phyloP scores from a whole-genome alignment of 2,113 vertebrate genomes.

The Chloebia gouldiae region DNA sequence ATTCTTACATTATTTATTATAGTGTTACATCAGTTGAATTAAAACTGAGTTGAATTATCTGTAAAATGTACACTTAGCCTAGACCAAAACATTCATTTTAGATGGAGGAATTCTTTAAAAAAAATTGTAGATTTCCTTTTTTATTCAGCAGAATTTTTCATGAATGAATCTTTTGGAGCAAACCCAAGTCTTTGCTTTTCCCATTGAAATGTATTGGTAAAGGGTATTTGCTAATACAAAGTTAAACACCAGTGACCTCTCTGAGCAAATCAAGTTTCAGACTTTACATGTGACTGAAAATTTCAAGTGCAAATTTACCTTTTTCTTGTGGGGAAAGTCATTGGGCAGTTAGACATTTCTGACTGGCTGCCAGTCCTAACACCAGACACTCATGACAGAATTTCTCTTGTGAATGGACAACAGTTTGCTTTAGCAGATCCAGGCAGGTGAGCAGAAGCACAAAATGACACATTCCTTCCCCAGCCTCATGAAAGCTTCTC shows the following conservation, averaged over 20 bases:
- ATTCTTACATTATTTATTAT: neutral
- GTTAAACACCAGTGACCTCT: neutral
- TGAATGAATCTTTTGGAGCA: slow-evolving; percentile 18
- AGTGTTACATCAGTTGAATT: neutral
- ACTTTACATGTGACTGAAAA: neutral
- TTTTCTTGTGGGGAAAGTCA: neutral
- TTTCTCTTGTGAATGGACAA: neutral
- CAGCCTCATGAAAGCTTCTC: neutral
- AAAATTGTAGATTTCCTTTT: neutral
- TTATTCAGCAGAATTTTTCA: neutral
- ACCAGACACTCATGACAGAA: neutral
- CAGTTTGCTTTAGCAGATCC: neutral
- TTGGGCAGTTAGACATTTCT: neutral
- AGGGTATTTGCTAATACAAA: slow-evolving; percentile 5
- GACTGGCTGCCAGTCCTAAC: neutral
- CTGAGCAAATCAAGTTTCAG: neutral
- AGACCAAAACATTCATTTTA: neutral
- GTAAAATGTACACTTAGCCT: neutral
- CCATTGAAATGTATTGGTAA: neutral
- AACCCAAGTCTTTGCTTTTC: neutral
- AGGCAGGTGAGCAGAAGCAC: neutral
- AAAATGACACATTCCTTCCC: neutral
- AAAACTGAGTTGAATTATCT: neutral
- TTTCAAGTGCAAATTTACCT: slow-evolving; percentile 10
- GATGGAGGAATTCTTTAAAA: neutral